Evolutionary conservation across 2,888 invertebrate genomes (phyloP), one percentile per base, ranked within the genome.

Genomic region (Eutolmus rufibarbis): DNA sequence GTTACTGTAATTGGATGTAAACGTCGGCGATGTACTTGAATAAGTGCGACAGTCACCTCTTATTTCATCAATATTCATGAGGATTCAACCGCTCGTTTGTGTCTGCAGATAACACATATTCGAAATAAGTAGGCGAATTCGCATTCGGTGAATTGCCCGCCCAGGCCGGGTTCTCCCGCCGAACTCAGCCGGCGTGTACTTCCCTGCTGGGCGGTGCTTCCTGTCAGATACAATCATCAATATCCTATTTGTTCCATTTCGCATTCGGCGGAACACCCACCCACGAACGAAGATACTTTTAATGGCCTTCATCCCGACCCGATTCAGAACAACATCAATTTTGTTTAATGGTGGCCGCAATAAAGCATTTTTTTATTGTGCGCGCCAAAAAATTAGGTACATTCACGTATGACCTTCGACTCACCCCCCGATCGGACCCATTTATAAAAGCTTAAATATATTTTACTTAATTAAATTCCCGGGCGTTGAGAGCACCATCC

Each of bases 191-290:
- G 79, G 1, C 79, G 51, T 79, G 46, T 79, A 79, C 28, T 79
- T 23, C 43, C 16, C 79, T 7, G 79, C 28, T 79, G 79, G 79
- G 79, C 79, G 79, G 46, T 51, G 31, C 79, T 51, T 51, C 51
- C 79, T 28, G 79, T 51, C 79, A 79, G 79, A 79, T 79, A 79
- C 79, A 79, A 79, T 79, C 79, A 79, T 79, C 79, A 79, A 79
- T 79, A 79, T 79, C 51, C 79, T 46, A 79, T 79, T 79, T 79
- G 79, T 51, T 51, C 28, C 51, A 51, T 79, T 51, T 79, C 51
- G 51, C 51, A 51, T 37, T 46, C 78, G 40, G 43, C 34, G 79
- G 28, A 51, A 51, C 79, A 40, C 51, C 79, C 79, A 46, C 79
- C 23, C 28, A 31, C 51, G 43, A 56, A 7, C 31, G n/a, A 79